Evolutionary conservation across 1,140 invertebrate species (phyloP).

Genomic region (Ericerus pela): DNA sequence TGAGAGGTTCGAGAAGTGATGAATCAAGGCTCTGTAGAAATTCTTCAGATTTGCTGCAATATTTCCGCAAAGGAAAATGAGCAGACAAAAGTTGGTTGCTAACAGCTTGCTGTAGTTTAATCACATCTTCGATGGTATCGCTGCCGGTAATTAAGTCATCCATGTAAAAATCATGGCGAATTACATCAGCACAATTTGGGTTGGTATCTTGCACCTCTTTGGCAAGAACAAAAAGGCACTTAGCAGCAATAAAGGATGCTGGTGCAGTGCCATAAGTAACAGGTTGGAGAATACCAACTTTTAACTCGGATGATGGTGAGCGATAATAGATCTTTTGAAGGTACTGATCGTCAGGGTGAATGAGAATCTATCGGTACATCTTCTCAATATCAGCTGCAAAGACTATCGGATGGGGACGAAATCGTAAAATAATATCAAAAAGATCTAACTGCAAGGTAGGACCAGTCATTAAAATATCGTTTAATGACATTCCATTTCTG

Average conservation of each 20-base stretch:
- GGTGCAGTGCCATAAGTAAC: conserved; percentile 31
- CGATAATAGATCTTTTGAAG: conserved; percentile 33
- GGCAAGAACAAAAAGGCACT: conserved; percentile 26
- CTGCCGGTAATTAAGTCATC: conserved; percentile 29
- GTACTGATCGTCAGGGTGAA: conserved; percentile 26
- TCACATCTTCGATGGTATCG: conserved; percentile 22
- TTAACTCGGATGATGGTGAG: conserved; percentile 21
- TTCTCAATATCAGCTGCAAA: conserved; percentile 30
- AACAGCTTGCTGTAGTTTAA: no score
- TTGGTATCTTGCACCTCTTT: conserved; percentile 22
- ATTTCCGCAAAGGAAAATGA: no score
- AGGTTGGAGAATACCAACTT: conserved; percentile 26
- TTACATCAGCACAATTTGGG: conserved; percentile 23
- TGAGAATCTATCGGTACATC: conserved; percentile 32
- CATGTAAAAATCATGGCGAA: conserved; percentile 27
- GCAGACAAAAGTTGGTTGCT: no score
- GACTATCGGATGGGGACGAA: conserved; percentile 27
- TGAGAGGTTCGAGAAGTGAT: no score
- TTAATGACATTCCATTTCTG: conserved; percentile 26
- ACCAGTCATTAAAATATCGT: conserved; percentile 27
- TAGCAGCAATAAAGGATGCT: conserved; percentile 29
- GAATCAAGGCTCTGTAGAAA: no score
- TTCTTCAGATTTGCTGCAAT: no score
- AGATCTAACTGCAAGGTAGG: conserved; percentile 29
- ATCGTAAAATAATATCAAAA: conserved; percentile 29